Evolutionary conservation across 1,140 invertebrate species (phyloP).

Genomic region (Aphaenogaster ashmeadi): DNA sequence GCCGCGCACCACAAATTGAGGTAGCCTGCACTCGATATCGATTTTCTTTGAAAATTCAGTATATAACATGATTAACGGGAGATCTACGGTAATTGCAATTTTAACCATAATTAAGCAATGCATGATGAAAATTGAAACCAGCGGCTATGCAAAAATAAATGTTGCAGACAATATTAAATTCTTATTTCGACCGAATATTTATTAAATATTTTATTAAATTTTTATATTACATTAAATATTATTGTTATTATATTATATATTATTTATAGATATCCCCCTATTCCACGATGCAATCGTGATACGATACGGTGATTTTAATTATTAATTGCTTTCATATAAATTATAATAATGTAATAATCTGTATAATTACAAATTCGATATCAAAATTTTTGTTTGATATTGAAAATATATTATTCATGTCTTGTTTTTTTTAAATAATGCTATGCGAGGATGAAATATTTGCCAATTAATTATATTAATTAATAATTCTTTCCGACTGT

Average conservation of each 20-base stretch:
- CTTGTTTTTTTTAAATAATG: conserved; percentile 9
- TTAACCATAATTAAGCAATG: conserved; percentile 46
- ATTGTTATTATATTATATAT: background rate
- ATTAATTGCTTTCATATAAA: background rate
- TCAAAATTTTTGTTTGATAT: background rate
- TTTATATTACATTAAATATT: background rate
- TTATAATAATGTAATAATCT: background rate
- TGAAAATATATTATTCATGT: background rate
- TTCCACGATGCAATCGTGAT: background rate
- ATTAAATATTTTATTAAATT: conserved; percentile 8
- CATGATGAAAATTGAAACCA: conserved; percentile 12
- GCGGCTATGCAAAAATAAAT: conserved; percentile 9
- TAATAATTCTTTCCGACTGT: background rate
- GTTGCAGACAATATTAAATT: conserved; percentile 1
- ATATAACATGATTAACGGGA: conserved; percentile 44
- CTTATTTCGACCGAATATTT: conserved; percentile 2
- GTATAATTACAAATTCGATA: background rate
- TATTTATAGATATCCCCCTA: conserved; percentile 6
- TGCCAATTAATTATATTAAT: background rate
- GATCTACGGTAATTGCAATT: conserved; percentile 37
- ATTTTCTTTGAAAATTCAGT: conserved; percentile 48
- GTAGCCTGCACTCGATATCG: conserved; percentile 36
- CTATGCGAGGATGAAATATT: background rate
- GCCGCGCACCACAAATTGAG: conserved; percentile 32
- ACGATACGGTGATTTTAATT: background rate